Conservation (phyloP, 2,113 vertebrate genomes). For the Pontoporia blainvillei region DNA sequence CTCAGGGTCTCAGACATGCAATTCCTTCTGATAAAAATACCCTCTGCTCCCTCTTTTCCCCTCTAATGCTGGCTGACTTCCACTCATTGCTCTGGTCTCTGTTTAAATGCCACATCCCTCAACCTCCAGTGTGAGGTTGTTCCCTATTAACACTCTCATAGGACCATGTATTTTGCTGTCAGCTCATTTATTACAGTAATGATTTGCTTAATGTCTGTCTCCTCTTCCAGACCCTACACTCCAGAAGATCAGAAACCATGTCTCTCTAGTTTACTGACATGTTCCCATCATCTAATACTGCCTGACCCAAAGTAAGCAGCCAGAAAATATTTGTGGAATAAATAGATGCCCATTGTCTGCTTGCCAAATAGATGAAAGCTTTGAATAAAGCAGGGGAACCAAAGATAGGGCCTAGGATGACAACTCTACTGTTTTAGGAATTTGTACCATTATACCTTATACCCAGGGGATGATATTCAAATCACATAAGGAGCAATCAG, state of each 20-base stretch:
- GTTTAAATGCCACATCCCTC: slow-evolving; percentile 29
- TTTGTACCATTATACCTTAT: neutral
- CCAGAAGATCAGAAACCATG: neutral
- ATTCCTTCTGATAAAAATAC: slow-evolving; percentile 31
- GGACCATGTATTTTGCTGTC: slow-evolving; percentile 36
- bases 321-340: neutral
- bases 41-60: neutral
- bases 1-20: neutral
- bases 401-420: neutral
- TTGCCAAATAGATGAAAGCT: neutral
- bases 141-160: slow-evolving; percentile 39
- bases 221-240: neutral
- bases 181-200: slow-evolving; percentile 42
- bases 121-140: slow-evolving; percentile 30
- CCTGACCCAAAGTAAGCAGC: neutral
- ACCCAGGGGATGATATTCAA: neutral
- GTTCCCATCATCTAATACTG: neutral
- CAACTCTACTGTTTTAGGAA: neutral
- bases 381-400: neutral
- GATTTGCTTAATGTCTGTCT: slow-evolving; percentile 49
- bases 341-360: neutral
- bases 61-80: neutral
- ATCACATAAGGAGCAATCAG: neutral
- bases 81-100: slow-evolving; percentile 26
- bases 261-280: neutral